Conservation (phyloP, 2,113 vertebrate species). For the Rhizomys pruinosus region DNA sequence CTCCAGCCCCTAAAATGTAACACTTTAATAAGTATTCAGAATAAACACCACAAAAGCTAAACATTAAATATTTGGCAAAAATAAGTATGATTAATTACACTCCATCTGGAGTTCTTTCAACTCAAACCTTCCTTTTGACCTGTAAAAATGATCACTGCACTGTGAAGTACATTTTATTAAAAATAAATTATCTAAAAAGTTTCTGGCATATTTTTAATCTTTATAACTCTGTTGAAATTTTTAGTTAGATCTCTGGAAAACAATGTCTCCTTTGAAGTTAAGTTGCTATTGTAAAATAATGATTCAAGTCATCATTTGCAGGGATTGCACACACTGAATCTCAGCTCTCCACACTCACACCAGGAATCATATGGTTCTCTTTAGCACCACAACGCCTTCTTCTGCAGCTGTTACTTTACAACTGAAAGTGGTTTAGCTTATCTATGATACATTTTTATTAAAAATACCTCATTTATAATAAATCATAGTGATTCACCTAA, state of each 20-base stretch:
- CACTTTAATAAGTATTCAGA: neutral
- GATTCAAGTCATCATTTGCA: neutral
- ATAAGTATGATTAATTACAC: constrained; percentile 1
- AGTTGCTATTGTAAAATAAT: constrained; percentile 21
- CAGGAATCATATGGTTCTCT: neutral
- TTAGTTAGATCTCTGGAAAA: neutral
- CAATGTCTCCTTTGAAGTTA: constrained; percentile 25
- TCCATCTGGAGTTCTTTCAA: constrained; percentile 29
- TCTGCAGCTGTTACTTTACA: neutral
- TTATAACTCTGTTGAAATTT: neutral
- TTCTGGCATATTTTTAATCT: constrained; percentile 30
- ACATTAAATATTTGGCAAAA: neutral
- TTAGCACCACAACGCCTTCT: constrained; percentile 8
- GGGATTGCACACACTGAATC: constrained; percentile 50
- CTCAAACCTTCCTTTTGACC: neutral
- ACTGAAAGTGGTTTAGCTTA: neutral
- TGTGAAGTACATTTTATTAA: neutral
- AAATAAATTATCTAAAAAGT: neutral
- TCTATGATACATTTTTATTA: constrained; percentile 37
- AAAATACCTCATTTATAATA: neutral
- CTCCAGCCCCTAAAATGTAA: neutral
- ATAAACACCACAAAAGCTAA: neutral
- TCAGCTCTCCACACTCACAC: neutral
- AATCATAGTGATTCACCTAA: neutral
- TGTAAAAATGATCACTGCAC: neutral